These are phyloP conservation scores for Pocillopora grandis DNA, from an alignment of 92 coral and sea anemone species.

Conservation along the genomic window DNA sequence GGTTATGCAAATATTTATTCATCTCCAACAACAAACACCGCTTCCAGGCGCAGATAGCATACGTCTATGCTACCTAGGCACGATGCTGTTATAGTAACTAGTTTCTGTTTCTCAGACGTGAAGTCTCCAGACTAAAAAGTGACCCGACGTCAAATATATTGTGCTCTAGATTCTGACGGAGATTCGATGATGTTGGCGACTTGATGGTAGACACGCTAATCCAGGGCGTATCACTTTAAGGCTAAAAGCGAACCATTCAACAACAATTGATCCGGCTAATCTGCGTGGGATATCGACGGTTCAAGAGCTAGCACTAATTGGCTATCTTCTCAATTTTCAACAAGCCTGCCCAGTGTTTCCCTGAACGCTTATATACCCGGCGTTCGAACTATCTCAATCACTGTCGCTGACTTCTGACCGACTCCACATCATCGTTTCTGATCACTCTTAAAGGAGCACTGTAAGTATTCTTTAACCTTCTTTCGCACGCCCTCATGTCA, in stretches of 20 bases:
- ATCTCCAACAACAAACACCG: neutral
- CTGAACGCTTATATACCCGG: neutral
- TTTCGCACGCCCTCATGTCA: neutral
- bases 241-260: neutral
- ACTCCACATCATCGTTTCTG: neutral
- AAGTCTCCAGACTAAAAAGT: slow-evolving; percentile 22
- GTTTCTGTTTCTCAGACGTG: neutral
- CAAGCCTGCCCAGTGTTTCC: too few species aligned
- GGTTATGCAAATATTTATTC: neutral
- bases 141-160: slow-evolving; percentile 23
- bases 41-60: neutral
- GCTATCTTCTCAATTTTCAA: neutral
- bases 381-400: neutral
- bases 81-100: neutral
- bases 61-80: neutral
- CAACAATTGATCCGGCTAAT: neutral
- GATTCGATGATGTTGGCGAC: slow-evolving; percentile 2
- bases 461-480: neutral
- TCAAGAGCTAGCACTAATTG: slow-evolving; percentile 6
- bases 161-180: slow-evolving; percentile 1
- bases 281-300: slow-evolving; percentile 1
- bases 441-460: neutral
- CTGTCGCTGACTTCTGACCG: too few species aligned
- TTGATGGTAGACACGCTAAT: neutral
- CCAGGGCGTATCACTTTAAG: neutral